Base-by-base conservation (phyloP, 2,113 vertebrate genomes). In the Colistium nudipinnis region DNA sequence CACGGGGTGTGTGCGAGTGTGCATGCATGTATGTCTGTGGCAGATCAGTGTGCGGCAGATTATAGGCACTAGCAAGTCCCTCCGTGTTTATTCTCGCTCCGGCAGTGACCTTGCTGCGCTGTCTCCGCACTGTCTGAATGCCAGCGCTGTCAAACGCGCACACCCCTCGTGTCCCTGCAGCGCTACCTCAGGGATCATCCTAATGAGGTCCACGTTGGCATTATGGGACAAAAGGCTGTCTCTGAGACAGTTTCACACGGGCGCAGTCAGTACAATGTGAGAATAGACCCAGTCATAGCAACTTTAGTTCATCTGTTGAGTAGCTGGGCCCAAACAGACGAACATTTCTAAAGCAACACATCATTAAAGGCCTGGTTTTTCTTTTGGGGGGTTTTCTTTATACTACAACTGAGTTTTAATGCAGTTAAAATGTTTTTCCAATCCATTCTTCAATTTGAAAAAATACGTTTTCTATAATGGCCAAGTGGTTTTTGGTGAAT, bases 71-170 rank as follows among this genome's bases (percentile, higher is more conserved):
- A 52, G 41, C 51, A 36, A 68, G 39, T 70, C 61, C 45, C 70
- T 84, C 76, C 78, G 72, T 85, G 82, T 88, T 81, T 85, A 82
- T 72, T 63, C 62, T 68, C 56, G n/a, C 60, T 62, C 76, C 55
- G 56, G 81, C 57, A 71, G 74, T 65, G 82, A 88, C 87, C 84
- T 38, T 73, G 74, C 62, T 25, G 63, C 19, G 62, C 59, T 78
- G 71, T 83, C 78, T 75, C 63, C 56, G 19, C 75, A 67, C 63
- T 62, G 79, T 86, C 87, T 83, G 82, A 92, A 90, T 89, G 87
- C 79, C 90, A 89, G 60, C 3, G 48, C 84, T 92, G 89, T 92
- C 90, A 91, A 68, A 91, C 89, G 91, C 47, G 63, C 39, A 35
- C 60, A 31, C 54, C 56, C 41, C 80, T 78, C 52, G 31, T 49